A percentile compares a stretch with the other conserved stretches of the same genome.
Conservation (phyloP, 2,113 vertebrate genomes). For the Perca schrenkii region DNA sequence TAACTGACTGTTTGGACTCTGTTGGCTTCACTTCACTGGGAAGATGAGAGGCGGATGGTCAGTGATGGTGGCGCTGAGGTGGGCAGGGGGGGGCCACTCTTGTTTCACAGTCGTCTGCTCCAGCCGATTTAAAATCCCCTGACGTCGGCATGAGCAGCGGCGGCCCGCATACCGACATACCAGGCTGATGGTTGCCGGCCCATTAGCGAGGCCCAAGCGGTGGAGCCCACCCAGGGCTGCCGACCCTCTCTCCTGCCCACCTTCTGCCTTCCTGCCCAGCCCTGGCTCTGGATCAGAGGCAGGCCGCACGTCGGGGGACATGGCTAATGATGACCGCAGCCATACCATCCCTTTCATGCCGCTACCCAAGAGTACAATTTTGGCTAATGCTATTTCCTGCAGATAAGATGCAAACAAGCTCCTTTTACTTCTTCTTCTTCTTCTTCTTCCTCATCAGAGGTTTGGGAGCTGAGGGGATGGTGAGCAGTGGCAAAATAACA, state of each 20-base stretch:
- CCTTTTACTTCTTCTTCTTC: conserved; percentile 74
- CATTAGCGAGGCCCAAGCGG: conserved; percentile 74
- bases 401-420: conserved; percentile 83
- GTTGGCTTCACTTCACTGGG: conserved; percentile 41
- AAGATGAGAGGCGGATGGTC: conserved; percentile 43
- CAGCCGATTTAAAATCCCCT: conserved; percentile 64
- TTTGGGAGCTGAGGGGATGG: conserved; percentile 56
- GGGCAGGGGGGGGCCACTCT: conserved; percentile 27
- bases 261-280: conserved; percentile 79
- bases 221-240: conserved; percentile 82
- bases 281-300: conserved; percentile 80
- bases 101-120: conserved; percentile 27
- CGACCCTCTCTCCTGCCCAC: conserved; percentile 73
- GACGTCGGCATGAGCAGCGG: conserved; percentile 58
- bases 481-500: conserved; percentile 22
- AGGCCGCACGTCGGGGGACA: conserved; percentile 80
- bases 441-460: conserved; percentile 63
- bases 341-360: conserved; percentile 83
- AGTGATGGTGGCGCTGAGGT: conserved; percentile 35
- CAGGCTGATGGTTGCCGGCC: conserved; percentile 79
- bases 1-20: conserved; percentile 31
- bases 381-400: conserved; percentile 85
- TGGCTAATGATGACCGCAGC: conserved; percentile 78
- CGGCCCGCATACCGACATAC: conserved; percentile 82
- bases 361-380: conserved; percentile 82